phyloP scores from a whole-genome alignment of 2,113 vertebrate species.

The Stercorarius parasiticus region DNA sequence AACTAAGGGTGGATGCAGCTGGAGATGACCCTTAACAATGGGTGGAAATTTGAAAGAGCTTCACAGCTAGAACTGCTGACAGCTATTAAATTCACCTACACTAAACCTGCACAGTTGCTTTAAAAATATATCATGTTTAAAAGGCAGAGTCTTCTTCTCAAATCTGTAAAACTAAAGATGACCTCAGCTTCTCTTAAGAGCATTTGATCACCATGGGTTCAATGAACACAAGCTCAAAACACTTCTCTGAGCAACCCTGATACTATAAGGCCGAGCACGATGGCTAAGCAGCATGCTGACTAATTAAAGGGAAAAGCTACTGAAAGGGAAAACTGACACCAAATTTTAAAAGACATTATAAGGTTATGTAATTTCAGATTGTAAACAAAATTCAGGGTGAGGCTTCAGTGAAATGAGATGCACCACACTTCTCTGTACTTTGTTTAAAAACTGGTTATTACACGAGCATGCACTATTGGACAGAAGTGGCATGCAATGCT shows the following conservation, averaged over 20 bases:
- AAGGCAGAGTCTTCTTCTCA: not conserved
- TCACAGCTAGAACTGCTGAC: not conserved
- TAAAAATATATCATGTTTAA: not conserved
- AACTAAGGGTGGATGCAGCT: constrained; percentile 12
- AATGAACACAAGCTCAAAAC: not conserved
- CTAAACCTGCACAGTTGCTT: not conserved
- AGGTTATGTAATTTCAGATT: not conserved
- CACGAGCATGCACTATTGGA: not conserved
- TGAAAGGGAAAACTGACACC: not conserved
- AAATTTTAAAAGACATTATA: not conserved
- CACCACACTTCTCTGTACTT: not conserved
- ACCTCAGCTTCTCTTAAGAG: not conserved
- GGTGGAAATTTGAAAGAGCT: constrained; percentile 8
- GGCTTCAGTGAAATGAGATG: not conserved
- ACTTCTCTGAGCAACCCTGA: not conserved
- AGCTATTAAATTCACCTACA: not conserved
- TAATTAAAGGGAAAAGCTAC: not conserved
- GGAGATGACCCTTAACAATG: not conserved
- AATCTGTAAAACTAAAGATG: not conserved
- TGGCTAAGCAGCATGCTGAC: not conserved
- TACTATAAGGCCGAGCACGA: not conserved
- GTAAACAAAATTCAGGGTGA: not conserved
- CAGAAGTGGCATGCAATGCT: not conserved
- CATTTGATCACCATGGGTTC: not conserved
- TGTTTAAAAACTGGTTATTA: not conserved